Evolutionary conservation across 1,140 invertebrate genomes (phyloP), one percentile per base, ranked within the genome.

Genomic region (Drosophila setifemur): DNA sequence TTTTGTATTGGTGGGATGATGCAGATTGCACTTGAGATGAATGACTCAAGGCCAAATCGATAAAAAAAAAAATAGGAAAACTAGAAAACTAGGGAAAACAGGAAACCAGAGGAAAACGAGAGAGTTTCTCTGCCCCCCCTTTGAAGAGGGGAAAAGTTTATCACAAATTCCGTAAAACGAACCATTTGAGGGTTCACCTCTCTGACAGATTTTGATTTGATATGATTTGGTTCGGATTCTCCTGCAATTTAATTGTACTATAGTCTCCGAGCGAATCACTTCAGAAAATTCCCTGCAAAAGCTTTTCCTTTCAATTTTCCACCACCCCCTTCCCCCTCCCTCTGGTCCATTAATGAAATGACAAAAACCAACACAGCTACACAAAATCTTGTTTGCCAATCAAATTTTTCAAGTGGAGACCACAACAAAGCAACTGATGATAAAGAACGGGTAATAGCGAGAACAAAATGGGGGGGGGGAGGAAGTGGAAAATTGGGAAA

Each of bases 341-440:
- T 25, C 35, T 12, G 44, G 42, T 39, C 25, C 14, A 63, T 64
- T 64, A 63, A 64, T 33, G 39, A 40, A 64, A 64, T 39, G 42
- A 64, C 57, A 64, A 49, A 61, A 39, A 63, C 12, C 58, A 49
- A 64, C 31, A 64, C 31, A 28, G 33, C 7, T 48, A 48, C 9
- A 16, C 23, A 63, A 61, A 64, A 29, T 63, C 60, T 63, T 48
- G 60, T 64, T 64, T 64, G 60, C 57, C 57, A 64, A 64, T 64
- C 58, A 64, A 64, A 64, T 64, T 64, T 64, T 64, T 64, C 61
- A 49, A 64, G 58, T 64, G 57, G 11, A 64, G 58, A 64, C 61
- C 61, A 64, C 61, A 64, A 64, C 57, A 64, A 64, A 49, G 54
- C 54, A 29, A 63, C 60, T 23, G 31, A 26, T 8, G 31, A 52